Conservation (phyloP, 2,113 vertebrate genomes). For the Alosa alosa region DNA sequence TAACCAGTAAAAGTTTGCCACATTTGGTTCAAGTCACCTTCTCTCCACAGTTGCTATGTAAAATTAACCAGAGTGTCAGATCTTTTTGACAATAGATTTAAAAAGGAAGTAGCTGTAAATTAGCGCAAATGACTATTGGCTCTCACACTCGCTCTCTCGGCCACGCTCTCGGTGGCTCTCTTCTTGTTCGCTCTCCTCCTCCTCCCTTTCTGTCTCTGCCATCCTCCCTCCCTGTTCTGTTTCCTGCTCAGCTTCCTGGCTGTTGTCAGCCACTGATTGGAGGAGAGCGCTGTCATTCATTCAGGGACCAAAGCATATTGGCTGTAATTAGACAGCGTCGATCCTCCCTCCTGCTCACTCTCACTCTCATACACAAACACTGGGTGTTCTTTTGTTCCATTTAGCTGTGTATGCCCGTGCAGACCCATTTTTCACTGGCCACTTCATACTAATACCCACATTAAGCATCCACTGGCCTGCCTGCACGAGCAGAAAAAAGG, state of each 20-base stretch:
- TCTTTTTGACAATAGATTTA: not conserved
- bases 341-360: slow-evolving; percentile 12
- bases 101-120: not conserved
- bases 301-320: slow-evolving; percentile 24
- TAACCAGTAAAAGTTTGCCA: not conserved
- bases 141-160: not conserved
- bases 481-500: slow-evolving; percentile 46
- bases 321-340: slow-evolving; percentile 45
- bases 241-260: not conserved
- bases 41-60: not conserved
- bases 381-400: slow-evolving; percentile 6
- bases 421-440: slow-evolving; percentile 48
- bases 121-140: not conserved
- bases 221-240: not conserved
- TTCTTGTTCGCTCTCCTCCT: not conserved
- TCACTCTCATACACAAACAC: slow-evolving; percentile 19
- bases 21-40: not conserved
- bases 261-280: slow-evolving; percentile 33
- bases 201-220: not conserved
- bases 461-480: slow-evolving; percentile 48
- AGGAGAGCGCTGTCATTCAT: slow-evolving; percentile 32
- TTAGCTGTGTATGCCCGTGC: slow-evolving; percentile 34
- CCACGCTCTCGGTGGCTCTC: not conserved
- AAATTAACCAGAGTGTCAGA: not conserved
- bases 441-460: slow-evolving; percentile 43